Evolutionary conservation across 37 sponge, comb jelly and placozoan species (phyloP), one percentile per base, ranked within the genome.

Genomic region (Dysidea cf. avara): DNA sequence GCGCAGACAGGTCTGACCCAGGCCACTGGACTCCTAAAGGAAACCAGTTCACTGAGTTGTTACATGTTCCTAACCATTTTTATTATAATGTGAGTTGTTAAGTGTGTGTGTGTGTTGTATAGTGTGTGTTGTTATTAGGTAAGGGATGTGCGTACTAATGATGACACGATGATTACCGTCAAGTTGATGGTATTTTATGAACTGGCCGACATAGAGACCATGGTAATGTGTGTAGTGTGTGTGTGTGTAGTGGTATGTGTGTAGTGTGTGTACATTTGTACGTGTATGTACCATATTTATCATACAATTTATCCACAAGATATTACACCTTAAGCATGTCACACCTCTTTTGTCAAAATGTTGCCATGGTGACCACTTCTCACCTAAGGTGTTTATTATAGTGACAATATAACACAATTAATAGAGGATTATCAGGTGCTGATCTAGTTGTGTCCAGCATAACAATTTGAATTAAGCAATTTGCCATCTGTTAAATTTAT

Each of bases 161-260:
- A 91, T 68, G 83, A 86, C 64, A 86, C 79, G 28, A 31, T 82
- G 48, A 81, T 91, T 39, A 66, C 71, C 14, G 87, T 91, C 55
- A 86, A 91, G 53, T 80, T 91, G 28, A 91, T 91, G 92, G 17
- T 91, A 26, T 91, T 91, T 75, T 91, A 86, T 53, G 79, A 86
- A 56, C 48, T 91, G 39, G 2, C 24, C 3, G 83, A 86, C 51
- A 72, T 83, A 34, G 85, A 90, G 30, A 75, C 69, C 28, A 90
- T 90, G 91, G 91, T 90, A 25, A n/a, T 17, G 77, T 39, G 48
- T 3, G 56, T 56, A 52, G 14, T 61, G 36, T 7, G 31, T 52
- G 32, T 51, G 56, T 73, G 61, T 61, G 74, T 66, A 58, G 22
- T 21, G 6, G 71, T 69, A 7, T 5, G 58, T 39, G 6, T 30